Evolutionary conservation across 1,140 invertebrate genomes (phyloP).

Genomic region (Apis florea): DNA sequence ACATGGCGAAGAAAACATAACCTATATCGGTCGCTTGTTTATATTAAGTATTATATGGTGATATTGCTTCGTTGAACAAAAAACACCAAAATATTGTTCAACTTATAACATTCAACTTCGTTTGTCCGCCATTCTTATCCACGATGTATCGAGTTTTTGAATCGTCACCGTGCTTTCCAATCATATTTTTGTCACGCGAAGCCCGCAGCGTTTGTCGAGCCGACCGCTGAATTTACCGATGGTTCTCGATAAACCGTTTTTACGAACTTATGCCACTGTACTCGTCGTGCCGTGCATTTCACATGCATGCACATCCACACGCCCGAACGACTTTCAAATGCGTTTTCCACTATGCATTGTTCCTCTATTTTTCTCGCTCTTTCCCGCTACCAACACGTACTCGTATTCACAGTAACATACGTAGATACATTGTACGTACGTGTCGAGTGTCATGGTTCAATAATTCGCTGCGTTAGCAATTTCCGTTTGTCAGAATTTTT

Average conservation of each 20-base stretch:
- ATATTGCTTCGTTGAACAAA: too few relatives aligned
- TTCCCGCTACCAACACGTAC: neutral
- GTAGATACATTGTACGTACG: neutral
- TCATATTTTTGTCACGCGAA: constrained; percentile 3
- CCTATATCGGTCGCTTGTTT: neutral
- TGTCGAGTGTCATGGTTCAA: constrained; percentile 53
- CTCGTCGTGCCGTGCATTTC: constrained; percentile 30
- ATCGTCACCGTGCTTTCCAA: constrained; percentile 2
- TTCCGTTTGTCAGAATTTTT: constrained; percentile 56
- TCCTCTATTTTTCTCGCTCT: constrained; percentile 38
- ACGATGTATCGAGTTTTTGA: neutral
- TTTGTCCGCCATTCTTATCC: neutral
- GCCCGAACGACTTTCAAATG: constrained; percentile 51
- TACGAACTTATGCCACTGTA: constrained; percentile 39
- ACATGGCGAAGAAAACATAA: neutral
- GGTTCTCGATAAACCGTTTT: constrained; percentile 44
- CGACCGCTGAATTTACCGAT: constrained; percentile 33
- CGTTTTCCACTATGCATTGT: constrained; percentile 57
- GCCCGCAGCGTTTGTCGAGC: constrained; percentile 11
- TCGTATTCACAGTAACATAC: neutral
- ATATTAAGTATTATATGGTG: too few relatives aligned
- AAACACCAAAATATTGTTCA: neutral
- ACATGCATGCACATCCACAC: constrained; percentile 44
- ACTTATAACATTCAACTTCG: neutral
- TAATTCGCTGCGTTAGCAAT: constrained; percentile 62